Evolutionary conservation across 2,888 invertebrate genomes (phyloP), one percentile per base, ranked within the genome.

Genomic region (Allophyes oxyacanthae): DNA sequence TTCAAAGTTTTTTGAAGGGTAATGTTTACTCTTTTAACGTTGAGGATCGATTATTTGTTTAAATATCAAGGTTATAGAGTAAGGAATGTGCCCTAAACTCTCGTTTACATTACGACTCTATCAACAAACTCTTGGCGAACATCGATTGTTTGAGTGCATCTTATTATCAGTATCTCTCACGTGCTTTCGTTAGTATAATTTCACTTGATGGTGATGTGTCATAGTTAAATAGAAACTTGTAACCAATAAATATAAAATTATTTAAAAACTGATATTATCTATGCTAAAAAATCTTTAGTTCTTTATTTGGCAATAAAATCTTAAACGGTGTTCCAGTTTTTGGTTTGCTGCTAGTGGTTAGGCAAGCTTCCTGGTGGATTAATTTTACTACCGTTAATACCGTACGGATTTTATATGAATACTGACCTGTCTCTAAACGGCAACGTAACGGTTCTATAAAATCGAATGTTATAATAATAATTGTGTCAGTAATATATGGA

Each of bases 401-500:
- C 46, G 50, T 58, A 60, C 37, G 60, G 53, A 64, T 73, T 49
- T 60, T 41, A 44, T 69, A 60, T 62, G 57, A 54, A 63, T 53
- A 52, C 43, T 63, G 43, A 52, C 60, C 56, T 48, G 56, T 61
- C 48, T 62, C 26, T 42, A 48, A 50, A 41, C 25, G 52, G 11
- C 42, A 49, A 46, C 15, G 25, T 52, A 72, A 61, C 77, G 44
- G 73, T 54, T 45, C 49, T 45, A 63, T 52, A 66, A 46, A 50
- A 57, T 28, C 33, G 58, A 71, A 60, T 55, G 14, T 58, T 55
- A 49, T 74, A 56, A 72, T 58, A 53, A 49, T 74, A 56, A 72
- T 64, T 62, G 55, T 72, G 73, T 56, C 61, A 43, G 30, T 52
- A 51, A 54, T 50, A 41, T 54, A 68, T 62, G 52, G 25, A 66